phyloP scores from a whole-genome alignment of 2,113 vertebrate genomes.

The Chunga burmeisteri region DNA sequence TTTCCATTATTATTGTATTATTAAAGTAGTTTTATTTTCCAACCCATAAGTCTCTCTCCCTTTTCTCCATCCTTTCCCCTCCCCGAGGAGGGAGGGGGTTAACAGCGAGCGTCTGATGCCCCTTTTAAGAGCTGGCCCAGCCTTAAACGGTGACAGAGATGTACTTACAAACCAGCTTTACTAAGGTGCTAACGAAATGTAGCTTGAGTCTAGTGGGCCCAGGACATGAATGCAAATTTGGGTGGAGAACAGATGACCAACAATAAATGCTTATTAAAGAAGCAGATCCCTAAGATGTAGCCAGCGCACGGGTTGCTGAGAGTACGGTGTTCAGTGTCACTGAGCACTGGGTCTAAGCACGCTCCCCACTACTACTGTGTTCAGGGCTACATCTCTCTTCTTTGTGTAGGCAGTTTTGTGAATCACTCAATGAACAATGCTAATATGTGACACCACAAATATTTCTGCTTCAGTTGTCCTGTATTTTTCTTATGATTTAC shows the following conservation, averaged over 20 bases:
- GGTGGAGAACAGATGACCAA: background rate
- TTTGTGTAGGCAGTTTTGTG: background rate
- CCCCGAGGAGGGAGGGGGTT: too few relatives aligned
- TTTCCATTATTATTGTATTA: too few relatives aligned
- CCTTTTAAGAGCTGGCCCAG: too few relatives aligned
- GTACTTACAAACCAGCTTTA: background rate
- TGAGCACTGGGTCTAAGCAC: background rate
- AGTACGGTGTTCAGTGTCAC: background rate
- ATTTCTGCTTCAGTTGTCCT: background rate
- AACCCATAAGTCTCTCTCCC: too few relatives aligned
- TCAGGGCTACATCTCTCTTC: background rate
- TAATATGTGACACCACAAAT: background rate
- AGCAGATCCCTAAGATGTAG: background rate
- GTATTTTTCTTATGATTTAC: background rate
- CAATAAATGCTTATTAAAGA: background rate
- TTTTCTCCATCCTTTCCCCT: too few relatives aligned
- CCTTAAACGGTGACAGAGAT: background rate
- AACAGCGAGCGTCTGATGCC: too few relatives aligned
- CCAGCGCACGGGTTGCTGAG: background rate
- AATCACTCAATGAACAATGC: background rate
- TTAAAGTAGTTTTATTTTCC: too few relatives aligned
- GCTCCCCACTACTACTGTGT: background rate
- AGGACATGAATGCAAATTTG: background rate
- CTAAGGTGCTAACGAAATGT: background rate
- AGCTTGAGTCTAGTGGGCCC: background rate